Base-by-base conservation (phyloP, 2,888 invertebrate genomes). In the Metalampra italica region DNA sequence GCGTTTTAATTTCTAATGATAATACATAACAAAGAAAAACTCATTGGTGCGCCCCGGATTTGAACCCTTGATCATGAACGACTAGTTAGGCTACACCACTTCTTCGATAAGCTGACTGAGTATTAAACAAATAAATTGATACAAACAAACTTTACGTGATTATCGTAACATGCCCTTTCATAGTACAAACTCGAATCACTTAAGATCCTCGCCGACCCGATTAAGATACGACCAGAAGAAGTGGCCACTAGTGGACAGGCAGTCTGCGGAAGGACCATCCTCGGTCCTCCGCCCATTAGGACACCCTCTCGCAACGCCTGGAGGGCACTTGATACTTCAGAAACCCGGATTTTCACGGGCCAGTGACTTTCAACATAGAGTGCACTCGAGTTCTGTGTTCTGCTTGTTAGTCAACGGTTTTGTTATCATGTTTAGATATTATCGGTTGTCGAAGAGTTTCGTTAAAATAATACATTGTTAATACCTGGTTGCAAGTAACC, bases 301-400 rank as follows among this genome's bases (percentile, higher is more conserved):
- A 67, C 68, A 68, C 62, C 68, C 77, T 70, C 73, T 71, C 71
- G 69, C 66, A 70, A 53, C 63, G 57, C 57, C 60, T 68, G 47
- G 54, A 83, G 82, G 47, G 57, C 66, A 50, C 82, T 84, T 63
- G 74, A 78, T 74, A 71, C 75, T 71, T 80, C 73, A 73, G 72
- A 69, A 71, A 68, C 71, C 71, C 71, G 71, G 70, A 77, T 74
- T 79, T 75, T 78, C 71, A 75, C 74, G 75, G 71, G 67, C 66
- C 67, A 71, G 69, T 76, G 73, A 72, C 60, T 75, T 74, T 71
- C 73, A 66, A 70, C 68, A 51, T 66, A 53, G 65, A 71, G 70
- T 54, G 57, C 58, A 55, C 73, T 74, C 51, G 52, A 64, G 55
- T 56, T 57, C 59, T 60, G 66, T 65, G 64, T 66, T 64, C 63